Evolutionary conservation across 2,888 invertebrate species (phyloP), one percentile per base, ranked within the genome.

Genomic region (Disparrhopalites patrizii): DNA sequence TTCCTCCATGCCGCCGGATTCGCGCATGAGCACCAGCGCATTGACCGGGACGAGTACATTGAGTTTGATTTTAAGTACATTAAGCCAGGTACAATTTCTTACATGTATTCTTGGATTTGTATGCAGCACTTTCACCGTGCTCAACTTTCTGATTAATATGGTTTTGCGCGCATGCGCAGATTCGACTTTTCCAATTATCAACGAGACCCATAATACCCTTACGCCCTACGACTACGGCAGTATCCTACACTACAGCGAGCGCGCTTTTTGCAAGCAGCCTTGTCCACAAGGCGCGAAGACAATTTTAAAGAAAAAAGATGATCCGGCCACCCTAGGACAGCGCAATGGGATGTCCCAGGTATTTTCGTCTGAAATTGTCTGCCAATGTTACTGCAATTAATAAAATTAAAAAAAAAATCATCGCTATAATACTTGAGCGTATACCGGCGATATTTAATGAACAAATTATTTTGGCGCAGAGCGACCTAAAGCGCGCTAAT

Each of bases 1-100:
- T 27, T 52, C 10, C 52, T 52, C 23, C 52, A 52, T 20, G 52
- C 52, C 4, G 23, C 23, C 10, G 52, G 52, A 52, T 52, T 52
- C 23, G 25, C 25, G 13, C 52, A 52, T 52, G 52, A 52, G n/a
- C 28, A 27, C 20, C 52, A 52, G 25, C 4, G 52, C 5, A 27
- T 23, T 13, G 52, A 52, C 20, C 25, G 52, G 25, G 52, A 52
- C 20, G 23, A 52, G 20, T 52, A 52, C 25, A 23, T 52, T 52
- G 43, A 43, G 5, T 18, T 43, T 15, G 20, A 43, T 43, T 43
- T 18, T 20, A n/a, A 43, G n/a, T 43, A 43, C 20, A 43, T 43
- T 43, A 10, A 4, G n/a, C n/a, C 15, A 43, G 4, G 43, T 43
- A 43, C n/a, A 20, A 10, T 15, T n/a, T n/a, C n/a, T n/a, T n/a